phyloP scores from a whole-genome alignment of 2,797 vertebrate species.

The Prunella strophiata region DNA sequence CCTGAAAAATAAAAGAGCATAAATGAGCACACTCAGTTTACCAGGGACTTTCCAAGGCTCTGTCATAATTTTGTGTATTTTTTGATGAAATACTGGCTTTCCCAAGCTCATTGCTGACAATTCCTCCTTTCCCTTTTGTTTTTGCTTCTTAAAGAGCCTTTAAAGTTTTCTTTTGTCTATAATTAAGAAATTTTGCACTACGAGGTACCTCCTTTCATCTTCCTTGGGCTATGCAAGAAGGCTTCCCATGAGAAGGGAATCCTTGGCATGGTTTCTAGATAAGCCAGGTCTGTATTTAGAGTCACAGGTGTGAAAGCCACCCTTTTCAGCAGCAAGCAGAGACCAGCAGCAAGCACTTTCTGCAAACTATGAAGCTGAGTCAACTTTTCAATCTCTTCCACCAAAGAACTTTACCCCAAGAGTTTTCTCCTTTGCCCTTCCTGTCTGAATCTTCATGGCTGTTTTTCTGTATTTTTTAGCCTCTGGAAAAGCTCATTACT shows the following conservation, averaged over 20 bases:
- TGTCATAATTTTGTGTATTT: background rate
- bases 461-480: background rate
- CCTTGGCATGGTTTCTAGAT: background rate
- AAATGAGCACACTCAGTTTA: constrained; percentile 2
- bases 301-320: background rate
- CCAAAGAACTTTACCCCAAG: background rate
- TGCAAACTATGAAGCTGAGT: rapidly evolving
- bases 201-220: background rate
- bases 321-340: background rate
- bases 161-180: background rate
- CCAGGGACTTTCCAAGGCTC: constrained; percentile 40
- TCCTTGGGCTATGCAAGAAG: background rate
- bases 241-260: background rate
- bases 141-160: background rate
- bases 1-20: background rate
- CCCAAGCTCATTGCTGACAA: background rate
- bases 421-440: background rate
- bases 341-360: background rate
- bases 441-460: background rate
- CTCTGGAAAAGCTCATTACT: background rate
- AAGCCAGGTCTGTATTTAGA: background rate
- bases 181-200: background rate
- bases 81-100: constrained; percentile 6
- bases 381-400: background rate
- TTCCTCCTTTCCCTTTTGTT: rapidly evolving